Evolutionary conservation across 2,888 invertebrate genomes (phyloP).

Genomic region (Caenorhabditis sulstoni): DNA sequence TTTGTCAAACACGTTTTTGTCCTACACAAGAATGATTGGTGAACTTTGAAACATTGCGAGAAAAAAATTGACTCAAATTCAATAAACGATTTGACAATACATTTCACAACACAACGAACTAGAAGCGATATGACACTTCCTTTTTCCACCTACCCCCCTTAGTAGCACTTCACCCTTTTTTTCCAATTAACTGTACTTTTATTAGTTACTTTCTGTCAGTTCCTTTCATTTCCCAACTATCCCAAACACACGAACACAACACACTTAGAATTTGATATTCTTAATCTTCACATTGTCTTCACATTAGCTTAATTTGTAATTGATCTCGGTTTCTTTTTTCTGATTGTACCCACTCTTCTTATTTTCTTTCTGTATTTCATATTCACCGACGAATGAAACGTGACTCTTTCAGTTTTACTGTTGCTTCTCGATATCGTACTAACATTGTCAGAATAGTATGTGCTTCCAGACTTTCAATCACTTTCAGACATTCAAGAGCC

Average conservation of each 20-base stretch:
- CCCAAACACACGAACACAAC: conserved; percentile 3
- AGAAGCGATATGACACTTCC: conserved; percentile 52
- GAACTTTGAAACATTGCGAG: conserved; percentile 6
- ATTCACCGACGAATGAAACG: conserved; percentile 36
- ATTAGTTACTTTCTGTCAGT: conserved; percentile 33
- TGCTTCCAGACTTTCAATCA: neutral
- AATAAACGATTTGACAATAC: conserved; percentile 56
- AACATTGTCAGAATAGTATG: conserved; percentile 11
- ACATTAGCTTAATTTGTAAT: conserved; percentile 47
- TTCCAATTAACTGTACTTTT: conserved; percentile 39
- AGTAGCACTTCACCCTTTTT: conserved; percentile 38
- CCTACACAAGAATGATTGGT: conserved; percentile 16
- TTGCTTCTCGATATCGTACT: conserved; percentile 48
- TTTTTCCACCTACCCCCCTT: conserved; percentile 6
- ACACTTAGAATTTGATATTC: conserved; percentile 10
- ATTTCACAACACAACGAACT: conserved; percentile 56
- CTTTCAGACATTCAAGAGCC: conserved; percentile 55
- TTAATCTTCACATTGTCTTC: conserved; percentile 12
- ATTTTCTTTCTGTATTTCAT: conserved; percentile 8
- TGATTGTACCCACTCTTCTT: conserved; percentile 48
- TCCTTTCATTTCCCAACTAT: conserved; percentile 21
- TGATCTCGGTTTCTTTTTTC: conserved; percentile 58
- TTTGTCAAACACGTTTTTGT: conserved; percentile 30
- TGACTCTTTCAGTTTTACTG: conserved; percentile 25
- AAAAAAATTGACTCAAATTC: too few relatives aligned